Base-by-base conservation (phyloP, 1,140 invertebrate genomes). In the Lordiphosa clarofinis region DNA sequence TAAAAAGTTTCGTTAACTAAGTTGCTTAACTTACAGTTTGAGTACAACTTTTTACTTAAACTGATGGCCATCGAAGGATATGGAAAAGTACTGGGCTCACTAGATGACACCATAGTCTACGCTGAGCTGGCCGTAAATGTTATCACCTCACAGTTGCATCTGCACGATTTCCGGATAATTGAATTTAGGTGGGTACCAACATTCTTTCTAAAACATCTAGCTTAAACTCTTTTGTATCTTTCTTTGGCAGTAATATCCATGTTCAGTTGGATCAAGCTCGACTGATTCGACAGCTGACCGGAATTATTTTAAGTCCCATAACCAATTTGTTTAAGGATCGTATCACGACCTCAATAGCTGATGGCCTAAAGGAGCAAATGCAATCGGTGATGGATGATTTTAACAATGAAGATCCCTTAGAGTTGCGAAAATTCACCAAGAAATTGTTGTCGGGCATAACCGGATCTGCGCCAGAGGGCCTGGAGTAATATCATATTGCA, bases 251-350 rank as follows among this genome's bases (percentile, higher is more conserved):
- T 24, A 82, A 87, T 31, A 87, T 87, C 36, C 59, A 87, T 37
- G 79, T 87, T 35, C 70, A 87, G 62, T 52, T 87, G 67, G 75
- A 87, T 60, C 75, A 78, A 59, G 59, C 68, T 13, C 56, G 70
- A 21, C 33, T 87, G 12, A 78, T 87, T 52, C 58, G 75, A 1
- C 54, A 87, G 19, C 31, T 87, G 7, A 87, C 79, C 7, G 79
- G 84, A 31, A 49, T 86, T 40, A 78, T 87, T 56, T 62, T 87
- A 38, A 86, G 75, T 49, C 86, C 86, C 1, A 86, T 87, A 33
- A 87, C 86, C 11, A 87, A 87, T 43, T 46, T 87, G 1, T 87
- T 87, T 28, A 87, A 86, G 21, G 63, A 87, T 60, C 79, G 73
- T 3, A 87, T 87, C 5, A 87, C 84, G 4, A 87, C 84, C 28